Conservation (phyloP, 2,888 invertebrate species). For the Gryllus longicercus region DNA sequence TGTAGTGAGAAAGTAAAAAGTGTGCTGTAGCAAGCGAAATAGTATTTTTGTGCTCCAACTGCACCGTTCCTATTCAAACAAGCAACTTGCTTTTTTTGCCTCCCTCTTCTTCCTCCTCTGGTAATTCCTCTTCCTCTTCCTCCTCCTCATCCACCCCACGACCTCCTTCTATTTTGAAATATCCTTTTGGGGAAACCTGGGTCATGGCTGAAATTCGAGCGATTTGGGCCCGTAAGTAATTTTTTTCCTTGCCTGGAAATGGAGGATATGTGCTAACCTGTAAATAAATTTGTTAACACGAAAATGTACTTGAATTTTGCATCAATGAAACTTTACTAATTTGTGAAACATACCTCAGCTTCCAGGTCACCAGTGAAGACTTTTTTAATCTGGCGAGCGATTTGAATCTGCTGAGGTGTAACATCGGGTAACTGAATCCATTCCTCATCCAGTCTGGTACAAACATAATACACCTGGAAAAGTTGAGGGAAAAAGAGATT, state of each 20-base stretch:
- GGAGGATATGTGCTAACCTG: conserved; percentile 69
- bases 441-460: conserved; percentile 68
- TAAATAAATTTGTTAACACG: neutral
- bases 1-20: no score
- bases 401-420: conserved; percentile 71
- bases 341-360: conserved; percentile 53
- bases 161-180: conserved; percentile 55
- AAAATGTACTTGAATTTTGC: no score
- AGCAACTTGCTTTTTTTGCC: conserved; percentile 37
- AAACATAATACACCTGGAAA: conserved; percentile 64
- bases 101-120: conserved; percentile 51
- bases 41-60: no score
- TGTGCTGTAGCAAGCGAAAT: no score
- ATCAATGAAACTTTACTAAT: neutral
- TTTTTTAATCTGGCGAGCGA: conserved; percentile 67
- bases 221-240: conserved; percentile 80
- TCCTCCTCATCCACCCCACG: conserved; percentile 66
- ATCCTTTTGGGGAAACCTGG: conserved; percentile 76
- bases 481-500: no score
- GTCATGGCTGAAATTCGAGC: conserved; percentile 79
- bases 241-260: conserved; percentile 79
- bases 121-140: conserved; percentile 60
- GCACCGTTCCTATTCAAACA: no score
- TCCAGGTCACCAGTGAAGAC: conserved; percentile 78
- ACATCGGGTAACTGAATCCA: conserved; percentile 80